These are phyloP conservation scores for Thecocarcelia acutangulata DNA, from an alignment of 2,888 invertebrate genomes.

Conservation along the genomic window DNA sequence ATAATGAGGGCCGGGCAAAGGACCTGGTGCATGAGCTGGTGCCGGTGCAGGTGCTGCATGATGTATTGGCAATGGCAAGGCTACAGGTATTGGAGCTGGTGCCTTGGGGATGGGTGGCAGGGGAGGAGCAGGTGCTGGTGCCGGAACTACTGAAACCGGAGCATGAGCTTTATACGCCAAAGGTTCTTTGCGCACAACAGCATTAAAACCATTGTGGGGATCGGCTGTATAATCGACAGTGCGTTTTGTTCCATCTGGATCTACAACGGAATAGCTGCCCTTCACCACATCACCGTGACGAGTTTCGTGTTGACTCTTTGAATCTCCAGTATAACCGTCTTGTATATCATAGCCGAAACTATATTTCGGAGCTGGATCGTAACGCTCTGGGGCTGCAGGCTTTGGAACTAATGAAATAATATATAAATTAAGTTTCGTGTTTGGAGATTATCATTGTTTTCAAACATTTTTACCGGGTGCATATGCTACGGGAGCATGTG, in stretches of 20 bases:
- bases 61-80: conserved; percentile 40
- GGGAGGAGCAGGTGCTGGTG: conserved; percentile 75
- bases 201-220: conserved; percentile 82
- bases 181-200: conserved; percentile 80
- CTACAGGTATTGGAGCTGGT: conserved; percentile 70
- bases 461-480: conserved; percentile 73
- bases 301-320: conserved; percentile 84
- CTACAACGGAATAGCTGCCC: conserved; percentile 83
- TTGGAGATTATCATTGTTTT: too few relatives aligned
- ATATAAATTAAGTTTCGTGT: too few relatives aligned
- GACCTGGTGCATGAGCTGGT: conserved; percentile 68
- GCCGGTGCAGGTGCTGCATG: conserved; percentile 58
- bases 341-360: conserved; percentile 82
- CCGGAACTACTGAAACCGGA: conserved; percentile 72
- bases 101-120: conserved; percentile 74
- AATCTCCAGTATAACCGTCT: conserved; percentile 82
- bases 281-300: conserved; percentile 85
- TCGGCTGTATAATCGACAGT: conserved; percentile 85
- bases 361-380: conserved; percentile 81
- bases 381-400: conserved; percentile 78
- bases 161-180: conserved; percentile 76
- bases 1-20: conserved; percentile 71
- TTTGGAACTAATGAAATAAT: conserved; percentile 72
- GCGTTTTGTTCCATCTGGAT: conserved; percentile 85
- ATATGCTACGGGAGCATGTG: conserved; percentile 72